phyloP scores from a whole-genome alignment of 2,113 vertebrate species.

The Zosterops pallidus region DNA sequence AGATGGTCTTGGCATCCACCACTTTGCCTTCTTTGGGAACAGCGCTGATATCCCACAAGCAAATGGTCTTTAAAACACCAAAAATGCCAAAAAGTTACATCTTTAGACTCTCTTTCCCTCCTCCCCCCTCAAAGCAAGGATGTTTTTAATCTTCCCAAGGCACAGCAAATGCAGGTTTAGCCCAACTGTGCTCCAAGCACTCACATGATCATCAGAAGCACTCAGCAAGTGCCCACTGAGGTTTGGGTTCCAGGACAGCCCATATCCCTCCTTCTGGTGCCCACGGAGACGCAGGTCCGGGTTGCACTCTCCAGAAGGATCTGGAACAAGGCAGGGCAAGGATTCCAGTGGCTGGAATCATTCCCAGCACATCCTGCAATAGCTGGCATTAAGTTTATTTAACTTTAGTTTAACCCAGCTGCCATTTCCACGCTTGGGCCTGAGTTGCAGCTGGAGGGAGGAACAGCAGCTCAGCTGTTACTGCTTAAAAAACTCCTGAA shows the following conservation, averaged over 20 bases:
- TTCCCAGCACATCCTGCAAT: not conserved
- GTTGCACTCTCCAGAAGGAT: slow-evolving; percentile 96
- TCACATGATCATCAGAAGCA: slow-evolving; percentile 96
- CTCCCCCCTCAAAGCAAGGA: not conserved
- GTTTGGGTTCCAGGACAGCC: slow-evolving; percentile 97
- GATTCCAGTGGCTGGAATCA: not conserved
- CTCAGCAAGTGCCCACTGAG: slow-evolving; percentile 95
- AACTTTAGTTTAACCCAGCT: not conserved
- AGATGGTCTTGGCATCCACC: slow-evolving; percentile 98
- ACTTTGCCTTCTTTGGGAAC: slow-evolving; percentile 97
- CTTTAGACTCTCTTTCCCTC: not conserved
- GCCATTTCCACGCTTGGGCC: not conserved
- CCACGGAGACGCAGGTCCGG: slow-evolving; percentile 94
- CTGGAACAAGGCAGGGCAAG: slow-evolving; percentile 54
- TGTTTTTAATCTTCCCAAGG: not conserved
- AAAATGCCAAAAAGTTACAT: accelerated
- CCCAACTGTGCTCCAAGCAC: not conserved
- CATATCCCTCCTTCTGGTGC: slow-evolving; percentile 98
- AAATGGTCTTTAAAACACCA: slow-evolving; percentile 85
- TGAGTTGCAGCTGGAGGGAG: not conserved
- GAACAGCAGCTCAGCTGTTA: not conserved
- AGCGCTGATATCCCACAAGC: slow-evolving; percentile 96
- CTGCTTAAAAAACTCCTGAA: not conserved
- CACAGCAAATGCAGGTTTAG: accelerated
- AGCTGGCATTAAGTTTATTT: not conserved